These are phyloP conservation scores for Philypnodon macrostomus DNA, from an alignment of 2,797 vertebrate genomes.

Conservation along the genomic window DNA sequence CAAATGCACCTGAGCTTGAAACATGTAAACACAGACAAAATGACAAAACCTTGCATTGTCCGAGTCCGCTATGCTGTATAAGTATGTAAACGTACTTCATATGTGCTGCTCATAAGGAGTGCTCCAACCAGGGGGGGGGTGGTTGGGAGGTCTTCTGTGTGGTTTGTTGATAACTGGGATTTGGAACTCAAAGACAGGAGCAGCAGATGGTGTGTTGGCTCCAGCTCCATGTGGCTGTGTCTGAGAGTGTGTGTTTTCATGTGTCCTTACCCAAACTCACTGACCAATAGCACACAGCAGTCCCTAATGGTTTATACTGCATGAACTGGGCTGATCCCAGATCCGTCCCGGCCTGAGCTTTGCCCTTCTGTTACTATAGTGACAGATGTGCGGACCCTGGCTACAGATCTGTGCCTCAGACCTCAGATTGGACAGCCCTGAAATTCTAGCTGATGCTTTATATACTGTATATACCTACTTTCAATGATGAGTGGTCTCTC, in stretches of 20 bases:
- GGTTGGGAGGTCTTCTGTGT: constrained; percentile 66
- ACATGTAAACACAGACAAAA: background rate
- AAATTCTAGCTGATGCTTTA: constrained; percentile 1
- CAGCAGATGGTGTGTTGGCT: constrained; percentile 76
- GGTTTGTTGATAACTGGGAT: constrained; percentile 79
- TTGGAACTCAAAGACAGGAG: constrained; percentile 73
- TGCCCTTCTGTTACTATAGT: constrained; percentile 53
- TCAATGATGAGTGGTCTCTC: no score
- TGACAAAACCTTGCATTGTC: background rate
- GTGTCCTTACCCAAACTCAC: constrained; percentile 51
- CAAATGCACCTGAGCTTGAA: no score
- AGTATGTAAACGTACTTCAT: constrained; percentile 14
- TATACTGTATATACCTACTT: no score
- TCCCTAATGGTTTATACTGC: constrained; percentile 39
- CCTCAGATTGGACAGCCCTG: constrained; percentile 11
- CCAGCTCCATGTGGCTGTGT: constrained; percentile 39
- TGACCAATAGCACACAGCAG: constrained; percentile 25
- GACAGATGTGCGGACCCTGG: constrained; percentile 57
- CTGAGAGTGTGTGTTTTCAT: constrained; percentile 12
- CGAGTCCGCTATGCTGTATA: no score
- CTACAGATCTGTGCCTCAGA: constrained; percentile 32
- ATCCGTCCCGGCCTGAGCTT: constrained; percentile 40
- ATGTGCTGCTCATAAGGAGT: constrained; percentile 41
- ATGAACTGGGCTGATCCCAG: constrained; percentile 42
- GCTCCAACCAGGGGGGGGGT: constrained; percentile 39